A percentile compares a stretch with the other conserved stretches of the same genome.
Evolutionary conservation across 2,113 vertebrate genomes (phyloP).

Genomic region (Corvus moneduloides): DNA sequence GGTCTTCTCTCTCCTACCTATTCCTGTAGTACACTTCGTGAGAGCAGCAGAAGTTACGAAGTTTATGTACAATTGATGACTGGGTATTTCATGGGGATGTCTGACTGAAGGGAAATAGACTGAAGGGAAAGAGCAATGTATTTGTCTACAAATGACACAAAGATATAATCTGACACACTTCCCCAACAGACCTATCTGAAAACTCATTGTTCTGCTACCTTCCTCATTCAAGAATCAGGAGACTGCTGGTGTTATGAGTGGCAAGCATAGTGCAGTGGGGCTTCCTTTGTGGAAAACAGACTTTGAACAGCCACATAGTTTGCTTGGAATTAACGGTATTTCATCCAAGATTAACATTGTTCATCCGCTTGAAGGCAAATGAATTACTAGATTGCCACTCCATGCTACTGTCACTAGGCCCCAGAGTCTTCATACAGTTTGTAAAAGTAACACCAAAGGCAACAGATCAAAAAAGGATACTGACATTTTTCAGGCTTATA

Average conservation of each 20-base stretch:
- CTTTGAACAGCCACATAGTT: background rate
- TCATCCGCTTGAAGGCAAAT: background rate
- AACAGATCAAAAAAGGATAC: background rate
- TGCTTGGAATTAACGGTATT: background rate
- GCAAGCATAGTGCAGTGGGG: background rate
- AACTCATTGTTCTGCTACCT: background rate
- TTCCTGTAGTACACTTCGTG: background rate
- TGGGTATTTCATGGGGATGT: background rate
- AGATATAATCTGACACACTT: background rate
- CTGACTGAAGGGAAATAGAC: background rate
- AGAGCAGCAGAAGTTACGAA: background rate
- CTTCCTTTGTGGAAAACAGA: background rate
- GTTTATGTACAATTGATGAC: background rate
- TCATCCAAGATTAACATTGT: background rate
- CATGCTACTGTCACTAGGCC: background rate
- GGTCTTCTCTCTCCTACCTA: background rate
- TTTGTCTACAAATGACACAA: background rate
- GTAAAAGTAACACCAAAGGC: background rate
- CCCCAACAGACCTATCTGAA: background rate
- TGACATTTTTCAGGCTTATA: background rate
- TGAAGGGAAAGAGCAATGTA: background rate
- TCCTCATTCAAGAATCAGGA: background rate
- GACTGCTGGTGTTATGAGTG: background rate
- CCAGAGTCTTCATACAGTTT: background rate
- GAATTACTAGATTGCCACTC: background rate